Conservation (phyloP, 2,888 invertebrate species). For the Hirudinaria manillensis region DNA sequence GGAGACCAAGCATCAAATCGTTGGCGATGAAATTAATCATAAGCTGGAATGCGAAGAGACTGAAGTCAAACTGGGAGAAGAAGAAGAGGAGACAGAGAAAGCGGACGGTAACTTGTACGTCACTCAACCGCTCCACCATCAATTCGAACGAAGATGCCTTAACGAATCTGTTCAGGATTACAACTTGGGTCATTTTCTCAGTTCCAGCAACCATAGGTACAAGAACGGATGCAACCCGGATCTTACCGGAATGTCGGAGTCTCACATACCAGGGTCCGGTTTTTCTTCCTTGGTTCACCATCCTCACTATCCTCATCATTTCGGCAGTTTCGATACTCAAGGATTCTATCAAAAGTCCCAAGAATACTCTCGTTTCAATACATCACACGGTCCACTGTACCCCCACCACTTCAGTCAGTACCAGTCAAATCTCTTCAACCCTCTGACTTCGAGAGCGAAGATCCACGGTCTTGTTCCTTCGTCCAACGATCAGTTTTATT, state of each 20-base stretch:
- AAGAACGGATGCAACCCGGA: background rate
- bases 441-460: background rate
- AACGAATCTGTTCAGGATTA: too few relatives aligned
- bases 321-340: background rate
- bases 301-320: background rate
- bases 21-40: background rate
- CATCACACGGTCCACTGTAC: background rate
- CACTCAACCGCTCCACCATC: too few relatives aligned
- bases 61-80: too few relatives aligned
- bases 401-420: background rate
- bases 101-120: too few relatives aligned
- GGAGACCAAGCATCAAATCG: background rate
- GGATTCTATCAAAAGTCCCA: background rate
- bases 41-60: too few relatives aligned
- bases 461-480: background rate
- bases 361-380: background rate
- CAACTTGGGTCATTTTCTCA: too few relatives aligned
- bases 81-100: too few relatives aligned
- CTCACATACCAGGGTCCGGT: too few relatives aligned
- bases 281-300: too few relatives aligned
- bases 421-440: conserved; percentile 1
- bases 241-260: too few relatives aligned
- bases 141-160: too few relatives aligned
- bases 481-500: background rate
- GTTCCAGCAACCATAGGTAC: background rate